Evolutionary conservation across 2,888 invertebrate species (phyloP).

Genomic region (Dryococelus australis): DNA sequence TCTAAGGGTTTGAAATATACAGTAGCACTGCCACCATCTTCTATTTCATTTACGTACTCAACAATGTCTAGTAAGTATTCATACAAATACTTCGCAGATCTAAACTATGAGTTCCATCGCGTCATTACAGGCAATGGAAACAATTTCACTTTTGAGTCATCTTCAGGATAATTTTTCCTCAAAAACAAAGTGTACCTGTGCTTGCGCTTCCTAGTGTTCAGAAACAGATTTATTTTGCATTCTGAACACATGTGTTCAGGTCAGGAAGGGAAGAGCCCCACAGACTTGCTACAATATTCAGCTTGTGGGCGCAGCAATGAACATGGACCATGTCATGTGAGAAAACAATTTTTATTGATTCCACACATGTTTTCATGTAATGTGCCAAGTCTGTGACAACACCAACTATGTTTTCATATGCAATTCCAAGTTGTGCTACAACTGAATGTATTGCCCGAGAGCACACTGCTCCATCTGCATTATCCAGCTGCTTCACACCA

Average conservation of each 20-base stretch:
- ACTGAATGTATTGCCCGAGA: not conserved
- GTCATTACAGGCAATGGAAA: not conserved
- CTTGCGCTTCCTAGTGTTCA: conserved; percentile 17
- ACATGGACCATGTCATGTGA: not conserved
- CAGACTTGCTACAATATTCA: conserved; percentile 26
- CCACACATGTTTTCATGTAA: conserved; percentile 26
- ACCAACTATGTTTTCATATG: conserved; percentile 12
- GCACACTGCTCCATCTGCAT: conserved; percentile 4
- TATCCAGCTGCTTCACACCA: not conserved
- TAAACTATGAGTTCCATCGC: conserved; percentile 8
- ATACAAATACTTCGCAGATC: not conserved
- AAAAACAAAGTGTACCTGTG: not conserved
- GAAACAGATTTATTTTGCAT: not conserved
- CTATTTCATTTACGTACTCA: not conserved
- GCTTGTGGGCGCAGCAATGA: conserved; percentile 26
- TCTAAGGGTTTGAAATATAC: not conserved
- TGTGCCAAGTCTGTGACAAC: not conserved
- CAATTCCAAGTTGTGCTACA: not conserved
- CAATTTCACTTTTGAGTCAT: not conserved
- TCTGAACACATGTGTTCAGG: not conserved
- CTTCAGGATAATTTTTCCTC: not conserved
- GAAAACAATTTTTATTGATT: not conserved
- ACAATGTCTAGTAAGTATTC: not conserved
- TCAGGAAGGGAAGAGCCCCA: not conserved
- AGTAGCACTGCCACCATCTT: conserved; percentile 12